A percentile compares a stretch with the other conserved stretches of the same genome.
Evolutionary conservation across 2,888 invertebrate species (phyloP).

Genomic region (Noctua janthe): DNA sequence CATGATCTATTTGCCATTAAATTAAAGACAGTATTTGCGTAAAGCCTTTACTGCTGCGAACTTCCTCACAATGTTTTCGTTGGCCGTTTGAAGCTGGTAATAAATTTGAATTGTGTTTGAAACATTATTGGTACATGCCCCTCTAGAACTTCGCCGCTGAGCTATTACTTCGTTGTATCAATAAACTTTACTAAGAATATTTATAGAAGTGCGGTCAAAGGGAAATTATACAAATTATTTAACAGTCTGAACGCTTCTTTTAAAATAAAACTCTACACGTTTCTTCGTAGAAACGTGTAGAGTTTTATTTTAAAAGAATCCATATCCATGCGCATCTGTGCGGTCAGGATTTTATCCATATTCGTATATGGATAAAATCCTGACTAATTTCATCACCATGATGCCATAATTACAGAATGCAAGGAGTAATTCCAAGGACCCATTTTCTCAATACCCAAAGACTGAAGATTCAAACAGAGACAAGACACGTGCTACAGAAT

Average conservation of each 20-base stretch:
- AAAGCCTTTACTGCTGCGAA: conserved; percentile 48
- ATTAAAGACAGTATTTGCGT: conserved; percentile 45
- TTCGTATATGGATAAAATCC: too few species aligned
- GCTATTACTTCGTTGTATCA: conserved; percentile 53
- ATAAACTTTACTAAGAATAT: conserved; percentile 56
- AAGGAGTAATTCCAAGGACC: neutral
- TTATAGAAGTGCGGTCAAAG: conserved; percentile 39
- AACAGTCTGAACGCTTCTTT: conserved; percentile 7
- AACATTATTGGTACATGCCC: conserved; percentile 55
- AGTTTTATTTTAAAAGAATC: too few species aligned
- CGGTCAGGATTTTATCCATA: too few species aligned
- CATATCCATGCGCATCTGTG: too few species aligned
- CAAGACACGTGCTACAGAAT: neutral
- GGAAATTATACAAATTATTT: conserved; percentile 36
- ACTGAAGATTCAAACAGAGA: neutral
- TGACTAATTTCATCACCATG: neutral
- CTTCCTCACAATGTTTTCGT: conserved; percentile 57
- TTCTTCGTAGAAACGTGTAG: too few species aligned
- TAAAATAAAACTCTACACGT: neutral
- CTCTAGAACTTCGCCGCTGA: conserved; percentile 40
- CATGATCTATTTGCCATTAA: conserved; percentile 53
- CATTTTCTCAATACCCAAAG: neutral
- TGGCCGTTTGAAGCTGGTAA: conserved; percentile 57
- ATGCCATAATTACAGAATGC: too few species aligned
- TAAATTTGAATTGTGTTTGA: conserved; percentile 59